A percentile compares a stretch with the other conserved stretches of the same genome.
Conservation (phyloP, 2,888 invertebrate species). For the Lasioglossum lativentre region DNA sequence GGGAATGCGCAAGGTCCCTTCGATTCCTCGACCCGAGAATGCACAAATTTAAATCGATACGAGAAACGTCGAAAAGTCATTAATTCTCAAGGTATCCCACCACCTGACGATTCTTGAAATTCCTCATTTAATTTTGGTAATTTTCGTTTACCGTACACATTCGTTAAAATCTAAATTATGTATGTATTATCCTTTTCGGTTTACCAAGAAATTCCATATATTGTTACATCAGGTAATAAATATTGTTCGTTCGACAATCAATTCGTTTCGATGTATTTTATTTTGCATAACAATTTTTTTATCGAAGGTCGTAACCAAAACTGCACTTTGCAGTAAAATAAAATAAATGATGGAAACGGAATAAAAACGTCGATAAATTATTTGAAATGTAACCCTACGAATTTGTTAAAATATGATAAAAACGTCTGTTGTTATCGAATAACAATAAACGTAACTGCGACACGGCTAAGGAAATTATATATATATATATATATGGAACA, state of each 20-base stretch:
- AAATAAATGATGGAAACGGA: no score
- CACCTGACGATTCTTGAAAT: background rate
- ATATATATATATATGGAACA: no score
- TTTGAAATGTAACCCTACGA: background rate
- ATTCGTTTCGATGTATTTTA: no score
- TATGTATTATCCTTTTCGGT: no score
- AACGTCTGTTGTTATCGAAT: background rate
- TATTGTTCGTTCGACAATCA: no score
- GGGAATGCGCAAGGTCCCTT: conserved; percentile 49
- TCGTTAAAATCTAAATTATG: background rate
- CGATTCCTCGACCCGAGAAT: conserved; percentile 58
- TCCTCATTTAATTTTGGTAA: background rate
- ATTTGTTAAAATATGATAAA: background rate
- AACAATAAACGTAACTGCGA: background rate
- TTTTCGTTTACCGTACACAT: no score
- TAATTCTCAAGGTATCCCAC: background rate
- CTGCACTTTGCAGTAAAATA: no score
- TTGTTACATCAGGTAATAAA: no score
- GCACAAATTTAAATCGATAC: conserved; percentile 26
- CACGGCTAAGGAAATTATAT: background rate
- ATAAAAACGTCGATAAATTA: background rate
- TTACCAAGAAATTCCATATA: no score
- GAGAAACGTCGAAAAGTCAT: background rate
- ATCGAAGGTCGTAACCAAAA: no score
- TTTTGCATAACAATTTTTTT: no score